Base-by-base conservation (phyloP, 2,888 invertebrate species). In the Tenthredo notha region DNA sequence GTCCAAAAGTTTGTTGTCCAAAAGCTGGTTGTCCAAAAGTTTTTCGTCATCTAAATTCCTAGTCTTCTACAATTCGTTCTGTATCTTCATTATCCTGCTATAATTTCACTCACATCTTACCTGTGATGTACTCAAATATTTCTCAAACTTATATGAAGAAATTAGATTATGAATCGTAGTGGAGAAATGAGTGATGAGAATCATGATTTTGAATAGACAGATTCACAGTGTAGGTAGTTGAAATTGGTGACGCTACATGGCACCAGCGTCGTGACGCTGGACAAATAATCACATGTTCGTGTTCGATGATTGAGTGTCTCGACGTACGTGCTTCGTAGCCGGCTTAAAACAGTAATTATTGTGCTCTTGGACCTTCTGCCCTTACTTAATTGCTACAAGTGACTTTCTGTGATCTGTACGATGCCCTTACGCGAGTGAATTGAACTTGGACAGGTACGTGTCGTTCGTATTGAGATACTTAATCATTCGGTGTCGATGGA, bases 281-380 rank as follows among this genome's bases (percentile, higher is more conserved):
- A 25, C 75, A 25, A 25, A 10, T 70, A n/a, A 75, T 75, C 75
- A 75, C 75, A 25, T 40, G 75, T 21, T 12, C n/a, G 12, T 75
- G 15, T 75, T 75, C 43, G 10, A 21, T 15, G 43, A 47, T 47
- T 47, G 40, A 47, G 12, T 15, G 47, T 25, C 47, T 29, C 77
- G 33, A 75, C 18, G 10, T 50, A 33, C 67, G 4, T 74, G n/a
- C 2, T n/a, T n/a, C 54, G 7, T 54, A 7, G 7, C 12, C 47
- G 47, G 47, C 15, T 47, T 15, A 7, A n/a, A 54, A 7, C 54
- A 54, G 25, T 61, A 10, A 21, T 61, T 25, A 61, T 21, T 25
- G 2, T 9, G 21, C 3, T 5, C 10, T 61, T 25, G 12, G 25
- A 61, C 61, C 25, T 61, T 61, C 25, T 25, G 25, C 25, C 18